These are phyloP conservation scores for Kryptolebias ocellatus DNA, from an alignment of 2,797 vertebrate genomes.

Conservation along the genomic window DNA sequence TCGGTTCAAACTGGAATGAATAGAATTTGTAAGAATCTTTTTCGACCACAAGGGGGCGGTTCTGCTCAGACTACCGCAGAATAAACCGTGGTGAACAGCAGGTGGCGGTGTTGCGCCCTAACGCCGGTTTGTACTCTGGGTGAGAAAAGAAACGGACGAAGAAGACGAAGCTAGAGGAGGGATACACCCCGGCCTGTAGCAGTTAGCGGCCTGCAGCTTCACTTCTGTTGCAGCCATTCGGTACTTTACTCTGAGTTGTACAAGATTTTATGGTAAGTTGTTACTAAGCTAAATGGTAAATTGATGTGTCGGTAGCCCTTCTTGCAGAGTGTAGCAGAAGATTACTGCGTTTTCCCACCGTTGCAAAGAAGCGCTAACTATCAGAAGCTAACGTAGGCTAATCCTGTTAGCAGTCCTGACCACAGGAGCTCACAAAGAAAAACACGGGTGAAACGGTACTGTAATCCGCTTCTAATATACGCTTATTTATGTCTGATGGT, in stretches of 20 bases:
- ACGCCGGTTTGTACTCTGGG: neutral
- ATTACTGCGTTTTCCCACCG: neutral
- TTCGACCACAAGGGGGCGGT: too few relatives aligned
- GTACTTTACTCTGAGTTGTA: neutral
- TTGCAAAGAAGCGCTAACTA: slow-evolving; percentile 9
- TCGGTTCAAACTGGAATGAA: too few relatives aligned
- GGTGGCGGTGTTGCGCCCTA: slow-evolving; percentile 1
- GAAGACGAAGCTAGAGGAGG: neutral
- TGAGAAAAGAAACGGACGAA: neutral
- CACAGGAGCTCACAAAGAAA: neutral
- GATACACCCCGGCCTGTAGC: slow-evolving; percentile 19
- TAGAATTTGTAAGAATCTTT: too few relatives aligned
- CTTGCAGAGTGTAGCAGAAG: neutral
- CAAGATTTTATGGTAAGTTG: slow-evolving; percentile 33
- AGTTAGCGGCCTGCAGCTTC: neutral
- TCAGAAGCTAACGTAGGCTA: slow-evolving; percentile 4
- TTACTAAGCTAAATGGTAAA: neutral
- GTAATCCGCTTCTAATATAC: neutral
- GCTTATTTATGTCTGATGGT: neutral
- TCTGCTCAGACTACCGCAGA: too few relatives aligned
- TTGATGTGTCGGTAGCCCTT: rapidly evolving
- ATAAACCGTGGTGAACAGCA: neutral
- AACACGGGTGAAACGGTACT: neutral
- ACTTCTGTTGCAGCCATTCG: neutral
- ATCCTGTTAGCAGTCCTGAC: neutral